Base-by-base conservation (phyloP, 2,888 invertebrate species). In the Drosophila colorata region DNA sequence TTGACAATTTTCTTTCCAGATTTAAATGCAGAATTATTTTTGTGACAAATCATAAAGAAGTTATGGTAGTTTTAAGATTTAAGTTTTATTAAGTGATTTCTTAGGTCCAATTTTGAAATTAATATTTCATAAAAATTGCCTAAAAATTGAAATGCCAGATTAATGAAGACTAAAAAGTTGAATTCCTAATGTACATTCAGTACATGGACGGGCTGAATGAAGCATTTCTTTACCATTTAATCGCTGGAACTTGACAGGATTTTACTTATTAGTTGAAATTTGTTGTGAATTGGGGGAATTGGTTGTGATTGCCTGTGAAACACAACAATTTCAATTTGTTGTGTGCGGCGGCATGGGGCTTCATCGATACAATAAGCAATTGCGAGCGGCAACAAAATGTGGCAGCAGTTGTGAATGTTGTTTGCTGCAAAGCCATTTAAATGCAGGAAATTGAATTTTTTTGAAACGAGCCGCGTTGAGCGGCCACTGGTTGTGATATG, bases 371-470 rank as follows among this genome's bases (percentile, higher is more conserved):
- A 69, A 69, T 60, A 38, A 47, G 41, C 52, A 52, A 52, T 38
- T 1, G 23, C 48, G 37, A 53, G 40, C 35, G 53, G 67, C 53
- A 67, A 55, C 59, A 57, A 61, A 74, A 49, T 40, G 64, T 63
- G 69, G 64, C 49, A 65, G 11, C 66, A 49, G 70, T 64, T 65
- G 47, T 41, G 46, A 44, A 59, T 66, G 63, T 40, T 64, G 67
- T 9, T 8, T 60, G 64, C 69, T 68, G 78, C 51, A 74, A 85
- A 87, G 73, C 82, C 73, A 87, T 87, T 82, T 87, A 81, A 84
- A 73, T 87, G 83, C 87, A 83, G 83, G 83, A 83, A 83, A 83
- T 83, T 83, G 76, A 87, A 87, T 87, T 87, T 84, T 64, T 53
- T 33, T 23, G 31, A 37, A 63, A 53, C 51, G 51, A 71, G 58